Evolutionary conservation across 2,113 vertebrate species (phyloP).

Genomic region (Patagioenas fasciata): DNA sequence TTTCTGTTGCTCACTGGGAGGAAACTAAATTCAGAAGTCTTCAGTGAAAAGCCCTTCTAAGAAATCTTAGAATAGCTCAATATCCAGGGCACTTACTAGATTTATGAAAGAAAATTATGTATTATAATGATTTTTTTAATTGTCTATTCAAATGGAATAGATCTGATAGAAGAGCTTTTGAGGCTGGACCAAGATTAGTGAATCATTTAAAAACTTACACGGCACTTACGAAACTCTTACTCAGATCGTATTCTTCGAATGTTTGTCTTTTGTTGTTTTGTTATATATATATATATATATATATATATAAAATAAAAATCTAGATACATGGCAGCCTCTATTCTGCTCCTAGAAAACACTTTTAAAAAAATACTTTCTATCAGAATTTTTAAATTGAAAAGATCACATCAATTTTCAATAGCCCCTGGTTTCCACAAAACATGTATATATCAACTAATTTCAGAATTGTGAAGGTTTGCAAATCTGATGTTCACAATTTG

Average conservation of each 20-base stretch:
- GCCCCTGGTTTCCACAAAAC: not conserved
- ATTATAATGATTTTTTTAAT: not conserved
- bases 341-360: not conserved
- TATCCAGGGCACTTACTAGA: not conserved
- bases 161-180: not conserved
- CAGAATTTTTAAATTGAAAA: not conserved
- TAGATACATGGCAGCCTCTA: not conserved
- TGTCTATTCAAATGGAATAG: not conserved
- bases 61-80: not conserved
- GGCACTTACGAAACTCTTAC: not conserved
- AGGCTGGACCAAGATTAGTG: not conserved
- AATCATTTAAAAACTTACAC: not conserved
- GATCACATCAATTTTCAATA: not conserved
- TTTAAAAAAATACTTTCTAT: not conserved
- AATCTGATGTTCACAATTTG: not conserved
- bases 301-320: no score
- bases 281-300: no score
- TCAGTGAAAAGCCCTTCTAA: not conserved
- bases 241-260: not conserved
- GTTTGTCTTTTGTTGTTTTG: not conserved
- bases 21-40: not conserved
- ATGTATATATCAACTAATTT: not conserved
- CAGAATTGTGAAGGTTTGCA: not conserved
- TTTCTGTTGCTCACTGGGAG: not conserved
- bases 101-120: not conserved